Conservation (phyloP, 2,113 vertebrate species). For the Dicrurus megarhynchus region DNA sequence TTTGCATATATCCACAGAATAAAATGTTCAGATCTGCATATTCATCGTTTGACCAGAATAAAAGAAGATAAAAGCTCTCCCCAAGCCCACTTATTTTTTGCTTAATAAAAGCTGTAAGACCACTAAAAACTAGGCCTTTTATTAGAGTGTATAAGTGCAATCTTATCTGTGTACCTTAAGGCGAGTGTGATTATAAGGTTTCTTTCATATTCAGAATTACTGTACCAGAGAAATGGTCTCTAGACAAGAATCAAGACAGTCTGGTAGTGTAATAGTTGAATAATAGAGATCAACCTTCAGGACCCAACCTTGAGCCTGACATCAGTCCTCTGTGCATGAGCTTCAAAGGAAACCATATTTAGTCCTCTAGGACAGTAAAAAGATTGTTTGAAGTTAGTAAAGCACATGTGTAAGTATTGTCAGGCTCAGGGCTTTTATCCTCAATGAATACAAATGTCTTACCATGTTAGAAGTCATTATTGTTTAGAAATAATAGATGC, state of each 20-base stretch:
- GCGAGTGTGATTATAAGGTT: background rate
- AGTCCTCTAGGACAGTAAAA: conserved; percentile 46
- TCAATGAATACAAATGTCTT: conserved; percentile 48
- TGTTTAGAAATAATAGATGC: conserved; percentile 49
- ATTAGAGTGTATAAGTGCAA: background rate
- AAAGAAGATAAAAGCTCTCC: background rate
- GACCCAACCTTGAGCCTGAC: conserved; percentile 26
- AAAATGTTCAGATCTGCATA: background rate
- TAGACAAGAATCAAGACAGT: conserved; percentile 16
- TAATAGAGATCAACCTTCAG: conserved; percentile 35
- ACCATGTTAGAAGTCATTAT: conserved; percentile 26
- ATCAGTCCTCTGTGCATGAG: conserved; percentile 11
- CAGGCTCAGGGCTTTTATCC: conserved; percentile 45
- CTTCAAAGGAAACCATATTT: conserved; percentile 54
- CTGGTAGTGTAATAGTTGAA: conserved; percentile 15
- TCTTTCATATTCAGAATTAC: conserved; percentile 42
- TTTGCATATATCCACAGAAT: background rate
- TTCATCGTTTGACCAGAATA: background rate
- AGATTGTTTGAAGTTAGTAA: conserved; percentile 50
- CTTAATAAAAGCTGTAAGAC: background rate
- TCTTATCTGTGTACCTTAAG: conserved; percentile 21
- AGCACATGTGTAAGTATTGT: conserved; percentile 31
- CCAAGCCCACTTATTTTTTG: background rate
- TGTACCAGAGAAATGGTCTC: background rate
- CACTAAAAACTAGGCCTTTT: background rate